These are phyloP conservation scores for Muscicapa adusta DNA, from an alignment of 2,113 vertebrate species.

Conservation along the genomic window DNA sequence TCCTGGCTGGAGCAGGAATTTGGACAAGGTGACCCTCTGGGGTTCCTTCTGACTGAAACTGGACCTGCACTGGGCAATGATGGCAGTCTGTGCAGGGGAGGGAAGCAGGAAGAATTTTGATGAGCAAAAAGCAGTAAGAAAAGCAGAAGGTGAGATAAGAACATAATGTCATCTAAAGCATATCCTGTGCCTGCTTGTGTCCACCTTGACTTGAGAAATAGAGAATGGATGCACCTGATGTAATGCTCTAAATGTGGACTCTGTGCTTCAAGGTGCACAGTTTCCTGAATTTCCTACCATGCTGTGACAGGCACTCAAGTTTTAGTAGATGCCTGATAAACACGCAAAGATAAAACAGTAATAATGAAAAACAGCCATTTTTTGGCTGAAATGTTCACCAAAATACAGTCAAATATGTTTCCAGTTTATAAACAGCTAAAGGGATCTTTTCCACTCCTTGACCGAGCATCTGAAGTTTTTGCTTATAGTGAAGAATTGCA, in stretches of 20 bases:
- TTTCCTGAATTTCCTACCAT: neutral
- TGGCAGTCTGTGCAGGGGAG: neutral
- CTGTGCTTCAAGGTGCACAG: neutral
- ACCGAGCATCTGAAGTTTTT: neutral
- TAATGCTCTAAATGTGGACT: neutral
- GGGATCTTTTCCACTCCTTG: rapidly evolving
- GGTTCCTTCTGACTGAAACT: neutral
- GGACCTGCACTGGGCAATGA: neutral
- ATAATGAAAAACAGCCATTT: neutral
- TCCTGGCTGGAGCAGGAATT: neutral
- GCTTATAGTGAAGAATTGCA: neutral
- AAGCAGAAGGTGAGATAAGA: neutral
- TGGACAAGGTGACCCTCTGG: neutral
- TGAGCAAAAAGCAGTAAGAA: neutral
- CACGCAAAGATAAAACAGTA: neutral
- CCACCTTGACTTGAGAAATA: neutral
- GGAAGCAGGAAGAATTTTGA: neutral
- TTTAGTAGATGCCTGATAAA: neutral
- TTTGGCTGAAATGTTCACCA: neutral
- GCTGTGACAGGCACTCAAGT: neutral
- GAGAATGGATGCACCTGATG: neutral
- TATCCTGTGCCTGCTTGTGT: neutral
- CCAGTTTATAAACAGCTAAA: neutral
- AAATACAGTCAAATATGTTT: neutral
- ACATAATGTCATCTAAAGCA: neutral